Conservation (phyloP, 2,797 vertebrate genomes). For the Iguana delicatissima region DNA sequence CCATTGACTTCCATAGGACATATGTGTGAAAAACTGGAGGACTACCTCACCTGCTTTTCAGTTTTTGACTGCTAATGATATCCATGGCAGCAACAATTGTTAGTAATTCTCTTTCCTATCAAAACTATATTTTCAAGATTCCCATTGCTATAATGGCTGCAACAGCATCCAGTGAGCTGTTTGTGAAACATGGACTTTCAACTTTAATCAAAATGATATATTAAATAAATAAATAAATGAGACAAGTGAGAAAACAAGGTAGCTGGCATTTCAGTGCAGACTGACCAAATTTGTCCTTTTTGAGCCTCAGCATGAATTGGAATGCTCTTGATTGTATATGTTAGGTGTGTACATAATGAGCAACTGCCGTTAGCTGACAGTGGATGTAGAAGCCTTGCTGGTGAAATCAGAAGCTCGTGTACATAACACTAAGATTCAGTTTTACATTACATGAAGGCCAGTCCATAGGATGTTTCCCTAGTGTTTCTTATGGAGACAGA, state of each 20-base stretch:
- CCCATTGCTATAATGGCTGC: not conserved
- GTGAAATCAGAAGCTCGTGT: too few relatives aligned
- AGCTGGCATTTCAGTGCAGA: not conserved
- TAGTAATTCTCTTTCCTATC: not conserved
- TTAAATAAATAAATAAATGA: not conserved
- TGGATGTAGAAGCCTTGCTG: too few relatives aligned
- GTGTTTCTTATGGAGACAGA: too few relatives aligned
- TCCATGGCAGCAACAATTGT: not conserved
- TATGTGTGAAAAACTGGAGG: not conserved
- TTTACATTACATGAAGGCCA: too few relatives aligned
- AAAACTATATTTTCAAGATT: not conserved
- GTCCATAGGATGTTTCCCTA: too few relatives aligned
- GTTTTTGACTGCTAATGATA: not conserved
- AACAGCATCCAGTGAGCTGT: not conserved
- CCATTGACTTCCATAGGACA: not conserved
- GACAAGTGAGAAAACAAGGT: not conserved
- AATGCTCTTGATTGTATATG: not conserved
- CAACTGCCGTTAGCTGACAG: too few relatives aligned
- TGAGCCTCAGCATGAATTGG: not conserved
- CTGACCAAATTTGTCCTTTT: not conserved
- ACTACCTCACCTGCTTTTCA: not conserved
- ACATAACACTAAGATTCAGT: too few relatives aligned
- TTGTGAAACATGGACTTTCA: not conserved
- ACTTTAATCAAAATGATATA: not conserved
- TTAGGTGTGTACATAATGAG: too few relatives aligned